Evolutionary conservation across 1,140 invertebrate genomes (phyloP).

Genomic region (Reticulitermes speratus): DNA sequence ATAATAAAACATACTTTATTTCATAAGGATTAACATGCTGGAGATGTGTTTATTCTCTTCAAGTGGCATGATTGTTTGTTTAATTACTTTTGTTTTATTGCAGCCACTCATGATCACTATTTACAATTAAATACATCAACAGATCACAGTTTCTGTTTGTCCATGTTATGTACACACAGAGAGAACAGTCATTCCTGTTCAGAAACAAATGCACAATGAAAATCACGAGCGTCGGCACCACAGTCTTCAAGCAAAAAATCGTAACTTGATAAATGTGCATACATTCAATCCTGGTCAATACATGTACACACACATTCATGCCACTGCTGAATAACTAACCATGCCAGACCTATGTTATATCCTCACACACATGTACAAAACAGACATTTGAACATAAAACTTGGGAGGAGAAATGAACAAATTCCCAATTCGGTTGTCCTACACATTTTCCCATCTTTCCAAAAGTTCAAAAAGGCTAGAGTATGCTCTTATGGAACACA

Average conservation of each 20-base stretch:
- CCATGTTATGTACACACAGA: slow-evolving; percentile 1
- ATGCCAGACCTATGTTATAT: not conserved
- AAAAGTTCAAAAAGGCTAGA: not conserved
- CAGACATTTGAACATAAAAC: not conserved
- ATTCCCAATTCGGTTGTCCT: not conserved
- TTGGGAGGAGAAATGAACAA: not conserved
- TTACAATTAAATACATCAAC: not conserved
- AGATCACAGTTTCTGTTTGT: not conserved
- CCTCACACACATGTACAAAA: not conserved
- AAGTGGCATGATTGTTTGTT: not conserved
- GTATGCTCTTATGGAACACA: not conserved
- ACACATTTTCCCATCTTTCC: not conserved
- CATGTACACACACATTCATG: not conserved
- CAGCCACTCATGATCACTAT: slow-evolving; percentile 14
- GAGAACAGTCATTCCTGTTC: not conserved
- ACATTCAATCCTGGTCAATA: not conserved
- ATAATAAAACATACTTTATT: too few relatives aligned
- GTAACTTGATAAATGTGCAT: not conserved
- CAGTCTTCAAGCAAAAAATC: slow-evolving; percentile 12
- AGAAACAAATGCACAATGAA: slow-evolving; percentile 13
- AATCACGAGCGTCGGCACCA: slow-evolving; percentile 13
- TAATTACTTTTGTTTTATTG: slow-evolving; percentile 5
- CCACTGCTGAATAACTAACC: not conserved
- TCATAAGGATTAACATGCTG: too few relatives aligned
- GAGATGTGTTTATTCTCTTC: too few relatives aligned